Evolutionary conservation across 1,140 invertebrate genomes (phyloP), one percentile per base, ranked within the genome.

Genomic region (Ceratosolen solmsi): DNA sequence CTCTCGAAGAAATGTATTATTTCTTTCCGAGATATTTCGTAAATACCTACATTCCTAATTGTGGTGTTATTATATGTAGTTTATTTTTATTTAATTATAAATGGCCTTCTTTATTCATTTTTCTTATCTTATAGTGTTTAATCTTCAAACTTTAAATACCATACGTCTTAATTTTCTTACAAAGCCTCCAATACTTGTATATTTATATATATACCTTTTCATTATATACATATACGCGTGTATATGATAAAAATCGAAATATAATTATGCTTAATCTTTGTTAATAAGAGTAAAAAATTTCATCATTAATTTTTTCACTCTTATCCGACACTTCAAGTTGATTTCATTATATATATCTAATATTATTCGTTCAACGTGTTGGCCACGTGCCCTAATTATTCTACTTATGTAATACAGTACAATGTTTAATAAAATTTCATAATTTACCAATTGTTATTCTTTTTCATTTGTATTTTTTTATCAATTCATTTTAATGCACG

Each of bases 341-440:
- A 86, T 86, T 86, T 87, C 82, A 84, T 87, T 79, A 84, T 84
- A 79, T 86, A 86, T 65, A 36, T 68, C 86, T 83, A 85, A 86
- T 82, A 86, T 85, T 83, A 84, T 80, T 85, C 76, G 81, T 83
- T 86, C 86, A 82, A 85, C 84, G 72, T 78, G 60, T 87, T 86
- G 85, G 87, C 87, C 85, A 63, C 83, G 51, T 86, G 87, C 87
- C 87, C 87, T 89, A 89, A 87, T 86, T 89, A 89, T 86, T 87
- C 88, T 90, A 89, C 88, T 91, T 88, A 89, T 85, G 80, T 82
- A 79, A 83, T 91, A 89, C 86, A 86, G 86, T 86, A 86, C 83
- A 88, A 82, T 85, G 85, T 85, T 60, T 33, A 71, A 46, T 75
- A 70, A 54, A 54, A 78, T 76, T 65, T 83, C 36, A 41, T 79